Conservation (phyloP, 2,113 vertebrate species). For the Corythaeola cristata region DNA sequence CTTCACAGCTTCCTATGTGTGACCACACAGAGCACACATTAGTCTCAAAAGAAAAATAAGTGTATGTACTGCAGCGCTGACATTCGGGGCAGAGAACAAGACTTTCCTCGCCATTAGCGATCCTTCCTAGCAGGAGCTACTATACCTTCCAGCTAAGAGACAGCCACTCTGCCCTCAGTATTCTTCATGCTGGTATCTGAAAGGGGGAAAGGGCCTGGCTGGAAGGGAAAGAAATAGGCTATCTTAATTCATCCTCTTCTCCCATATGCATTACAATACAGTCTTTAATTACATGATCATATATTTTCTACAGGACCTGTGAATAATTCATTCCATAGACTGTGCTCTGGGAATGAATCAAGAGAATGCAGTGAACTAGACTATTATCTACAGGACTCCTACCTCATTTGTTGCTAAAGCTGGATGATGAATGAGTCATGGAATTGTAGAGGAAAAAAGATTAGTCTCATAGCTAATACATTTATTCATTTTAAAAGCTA, state of each 20-base stretch:
- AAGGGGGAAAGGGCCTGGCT: background rate
- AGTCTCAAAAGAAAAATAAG: background rate
- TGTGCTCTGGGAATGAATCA: background rate
- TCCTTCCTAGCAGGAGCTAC: background rate
- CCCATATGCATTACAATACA: background rate
- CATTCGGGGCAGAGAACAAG: background rate
- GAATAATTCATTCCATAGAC: constrained; percentile 21
- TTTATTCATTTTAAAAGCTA: constrained; percentile 9
- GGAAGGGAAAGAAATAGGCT: background rate
- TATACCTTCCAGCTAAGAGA: background rate
- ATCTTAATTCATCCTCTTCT: background rate
- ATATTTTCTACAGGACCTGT: constrained; percentile 17
- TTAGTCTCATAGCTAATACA: background rate
- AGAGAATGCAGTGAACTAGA: background rate
- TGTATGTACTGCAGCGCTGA: background rate
- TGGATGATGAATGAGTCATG: background rate
- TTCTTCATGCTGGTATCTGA: background rate
- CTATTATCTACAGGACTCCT: constrained; percentile 13
- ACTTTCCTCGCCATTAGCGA: background rate
- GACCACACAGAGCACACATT: background rate
- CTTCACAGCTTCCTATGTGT: background rate
- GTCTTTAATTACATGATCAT: constrained; percentile 30
- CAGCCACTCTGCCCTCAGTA: background rate
- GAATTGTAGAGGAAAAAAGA: background rate
- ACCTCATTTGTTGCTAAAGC: constrained; percentile 12